A percentile compares a stretch with the other conserved stretches of the same genome.
These are phyloP conservation scores for Yasuhikotakia modesta DNA, from an alignment of 2,797 vertebrate species.

Conservation along the genomic window DNA sequence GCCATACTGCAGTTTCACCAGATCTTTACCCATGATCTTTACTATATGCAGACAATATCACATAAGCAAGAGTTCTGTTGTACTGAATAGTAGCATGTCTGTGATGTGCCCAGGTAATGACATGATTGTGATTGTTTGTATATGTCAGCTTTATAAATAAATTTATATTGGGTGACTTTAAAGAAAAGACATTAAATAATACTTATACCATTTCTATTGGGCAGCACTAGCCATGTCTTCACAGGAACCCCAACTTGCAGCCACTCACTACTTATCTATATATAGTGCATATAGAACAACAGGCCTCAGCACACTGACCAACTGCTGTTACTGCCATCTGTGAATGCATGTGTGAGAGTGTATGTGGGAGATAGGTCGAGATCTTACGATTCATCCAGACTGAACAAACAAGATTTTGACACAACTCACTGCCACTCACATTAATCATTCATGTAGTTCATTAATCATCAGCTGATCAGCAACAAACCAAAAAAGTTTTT, in stretches of 20 bases:
- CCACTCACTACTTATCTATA: constrained; percentile 29
- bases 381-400: constrained; percentile 33
- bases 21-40: constrained; percentile 5
- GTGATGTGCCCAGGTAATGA: neutral
- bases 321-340: constrained; percentile 47
- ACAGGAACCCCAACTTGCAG: too few relatives aligned
- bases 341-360: constrained; percentile 8
- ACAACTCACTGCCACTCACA: constrained; percentile 17
- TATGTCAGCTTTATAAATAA: too few relatives aligned
- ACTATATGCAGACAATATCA: too few relatives aligned
- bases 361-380: constrained; percentile 39
- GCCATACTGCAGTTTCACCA: constrained; percentile 28
- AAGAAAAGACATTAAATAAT: too few relatives aligned
- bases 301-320: constrained; percentile 29
- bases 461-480: too few relatives aligned
- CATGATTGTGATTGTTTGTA: too few relatives aligned
- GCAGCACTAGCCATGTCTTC: too few relatives aligned
- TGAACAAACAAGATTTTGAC: constrained; percentile 43
- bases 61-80: neutral
- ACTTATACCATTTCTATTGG: constrained; percentile 13
- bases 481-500: neutral
- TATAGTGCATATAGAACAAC: constrained; percentile 37
- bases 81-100: neutral
- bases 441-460: constrained; percentile 25
- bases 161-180: too few relatives aligned